Evolutionary conservation across 1,140 invertebrate species (phyloP), one percentile per base, ranked within the genome.

Genomic region (Lordiphosa mommai): DNA sequence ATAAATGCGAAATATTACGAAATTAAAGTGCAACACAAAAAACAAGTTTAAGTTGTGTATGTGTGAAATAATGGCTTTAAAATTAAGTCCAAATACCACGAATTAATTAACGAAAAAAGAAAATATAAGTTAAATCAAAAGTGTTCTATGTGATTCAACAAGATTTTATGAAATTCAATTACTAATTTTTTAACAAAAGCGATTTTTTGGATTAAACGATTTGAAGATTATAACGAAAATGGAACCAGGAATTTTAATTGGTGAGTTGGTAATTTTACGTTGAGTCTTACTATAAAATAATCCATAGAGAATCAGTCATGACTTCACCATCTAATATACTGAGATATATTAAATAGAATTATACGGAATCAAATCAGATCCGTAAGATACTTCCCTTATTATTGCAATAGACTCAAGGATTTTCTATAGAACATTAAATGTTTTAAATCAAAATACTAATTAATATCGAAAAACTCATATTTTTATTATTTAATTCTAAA

Each of bases 211-310:
- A 71, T 67, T 63, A 57, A 13, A 32, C 36, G n/a, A 38, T 27
- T 16, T 23, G 38, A 33, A 46, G 56, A 73, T 43, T 49, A 55
- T 13, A 36, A 55, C 61, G 51, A 82, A 57, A 50, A 86, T 86
- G 84, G 84, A 86, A 68, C 84, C 84, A 37, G 66, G 76, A 55
- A 87, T 86, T 86, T 86, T 86, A 87, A 84, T 86, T 64, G 84
- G 84, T 86, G 51, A 77, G 72, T 37, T 37, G 6, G 30, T 3
- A 34, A 3, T 32, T 12, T n/a, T n/a, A n/a, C n/a, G n/a, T n/a
- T n/a, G n/a, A n/a, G n/a, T n/a, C n/a, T n/a, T n/a, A n/a, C n/a
- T n/a, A n/a, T n/a, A n/a, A n/a, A n/a, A n/a, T n/a, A n/a, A n/a
- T n/a, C n/a, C n/a, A n/a, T n/a, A n/a, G n/a, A n/a, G n/a, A n/a